Evolutionary conservation across 2,113 vertebrate species (phyloP).

Genomic region (Antennarius striatus): DNA sequence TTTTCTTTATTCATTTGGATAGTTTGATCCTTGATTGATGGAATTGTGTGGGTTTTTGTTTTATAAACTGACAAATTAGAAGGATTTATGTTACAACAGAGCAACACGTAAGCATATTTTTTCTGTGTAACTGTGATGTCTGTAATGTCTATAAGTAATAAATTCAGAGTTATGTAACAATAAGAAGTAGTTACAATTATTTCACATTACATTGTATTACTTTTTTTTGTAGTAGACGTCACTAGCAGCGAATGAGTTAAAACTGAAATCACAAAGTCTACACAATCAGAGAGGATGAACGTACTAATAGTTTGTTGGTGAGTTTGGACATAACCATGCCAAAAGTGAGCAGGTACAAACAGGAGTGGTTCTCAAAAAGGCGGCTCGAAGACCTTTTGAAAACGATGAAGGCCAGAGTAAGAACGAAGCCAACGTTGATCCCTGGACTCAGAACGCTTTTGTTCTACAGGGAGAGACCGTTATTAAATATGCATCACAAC

Average conservation of each 20-base stretch:
- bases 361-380: constrained; percentile 92
- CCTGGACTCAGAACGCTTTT: constrained; percentile 95
- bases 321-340: constrained; percentile 94
- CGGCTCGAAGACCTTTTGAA: constrained; percentile 93
- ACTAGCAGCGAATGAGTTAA: background rate
- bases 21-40: too few relatives aligned
- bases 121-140: too few relatives aligned
- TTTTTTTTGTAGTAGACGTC: too few relatives aligned
- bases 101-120: too few relatives aligned
- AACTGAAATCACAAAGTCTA: background rate
- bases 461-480: constrained; percentile 78
- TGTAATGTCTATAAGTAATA: too few relatives aligned
- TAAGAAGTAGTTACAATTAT: too few relatives aligned
- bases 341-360: constrained; percentile 92
- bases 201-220: too few relatives aligned
- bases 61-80: too few relatives aligned
- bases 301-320: constrained; percentile 95
- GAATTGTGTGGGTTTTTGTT: too few relatives aligned
- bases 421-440: constrained; percentile 89
- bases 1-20: too few relatives aligned
- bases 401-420: constrained; percentile 90
- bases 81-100: too few relatives aligned
- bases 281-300: constrained; percentile 21
- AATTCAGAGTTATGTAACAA: too few relatives aligned
- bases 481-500: background rate